Evolutionary conservation across 2,113 vertebrate genomes (phyloP).

Genomic region (Engystomops pustulosus): DNA sequence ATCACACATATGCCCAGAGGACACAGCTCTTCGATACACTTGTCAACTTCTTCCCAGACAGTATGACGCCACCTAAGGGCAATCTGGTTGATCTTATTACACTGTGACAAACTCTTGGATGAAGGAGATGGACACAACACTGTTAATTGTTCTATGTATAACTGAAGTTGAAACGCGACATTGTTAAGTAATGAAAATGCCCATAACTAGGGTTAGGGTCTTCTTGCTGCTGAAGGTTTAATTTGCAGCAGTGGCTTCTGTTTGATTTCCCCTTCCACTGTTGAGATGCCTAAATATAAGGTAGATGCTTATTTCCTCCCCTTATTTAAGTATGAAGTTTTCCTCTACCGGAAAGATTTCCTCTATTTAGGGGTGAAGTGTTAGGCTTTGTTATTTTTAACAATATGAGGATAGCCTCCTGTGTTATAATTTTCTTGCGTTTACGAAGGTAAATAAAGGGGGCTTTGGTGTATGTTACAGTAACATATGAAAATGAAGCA

Average conservation of each 20-base stretch:
- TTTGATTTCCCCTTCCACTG: neutral
- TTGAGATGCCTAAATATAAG: conserved; percentile 21
- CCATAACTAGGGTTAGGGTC: conserved; percentile 70
- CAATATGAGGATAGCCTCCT: neutral
- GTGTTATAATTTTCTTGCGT: conserved; percentile 5
- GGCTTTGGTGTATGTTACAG: conserved; percentile 48
- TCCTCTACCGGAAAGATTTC: neutral
- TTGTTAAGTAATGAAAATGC: conserved; percentile 67
- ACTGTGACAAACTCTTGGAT: conserved; percentile 75
- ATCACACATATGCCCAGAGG: conserved; percentile 95
- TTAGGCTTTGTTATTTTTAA: conserved; percentile 21
- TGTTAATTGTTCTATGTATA: conserved; percentile 65
- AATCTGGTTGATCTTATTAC: conserved; percentile 98
- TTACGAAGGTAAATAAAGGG: conserved; percentile 6
- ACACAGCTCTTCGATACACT: conserved; percentile 97
- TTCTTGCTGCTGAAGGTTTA: neutral
- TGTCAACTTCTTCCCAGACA: conserved; percentile 98
- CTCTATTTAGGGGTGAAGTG: conserved; percentile 1
- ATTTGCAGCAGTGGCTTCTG: neutral
- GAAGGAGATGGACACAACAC: conserved; percentile 64
- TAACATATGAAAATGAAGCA: conserved; percentile 47
- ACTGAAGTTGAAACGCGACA: conserved; percentile 65
- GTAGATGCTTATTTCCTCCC: neutral
- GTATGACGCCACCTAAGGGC: conserved; percentile 98
- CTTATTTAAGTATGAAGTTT: conserved; percentile 7